Evolutionary conservation across 1,140 invertebrate species (phyloP).

Genomic region (Aphidius gifuensis): DNA sequence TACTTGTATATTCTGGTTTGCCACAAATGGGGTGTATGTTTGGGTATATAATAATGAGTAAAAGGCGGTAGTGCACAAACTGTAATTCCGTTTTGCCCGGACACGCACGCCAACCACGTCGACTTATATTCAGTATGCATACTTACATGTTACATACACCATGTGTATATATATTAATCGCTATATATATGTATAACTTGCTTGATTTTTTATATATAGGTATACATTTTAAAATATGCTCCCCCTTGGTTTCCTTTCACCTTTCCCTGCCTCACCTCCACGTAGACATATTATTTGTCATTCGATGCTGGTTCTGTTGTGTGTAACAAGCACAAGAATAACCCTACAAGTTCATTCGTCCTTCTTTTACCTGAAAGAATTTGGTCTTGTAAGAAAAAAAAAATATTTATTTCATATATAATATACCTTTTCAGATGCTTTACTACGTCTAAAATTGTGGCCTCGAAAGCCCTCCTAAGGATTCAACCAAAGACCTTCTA

Average conservation of each 20-base stretch:
- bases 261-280: slow-evolving; percentile 41
- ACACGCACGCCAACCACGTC: no score
- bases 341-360: slow-evolving; percentile 23
- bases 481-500: neutral
- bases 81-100: no score
- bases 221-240: neutral
- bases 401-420: slow-evolving; percentile 25
- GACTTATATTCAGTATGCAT: no score
- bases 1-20: no score
- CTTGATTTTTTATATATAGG: no score
- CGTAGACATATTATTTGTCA: slow-evolving; percentile 41
- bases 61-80: no score
- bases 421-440: slow-evolving; percentile 31
- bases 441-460: slow-evolving; percentile 30
- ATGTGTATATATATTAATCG: no score
- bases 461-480: slow-evolving; percentile 33
- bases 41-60: no score
- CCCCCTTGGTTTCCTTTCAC: slow-evolving; percentile 37
- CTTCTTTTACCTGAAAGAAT: slow-evolving; percentile 47
- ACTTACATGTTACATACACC: no score
- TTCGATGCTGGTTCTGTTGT: slow-evolving; percentile 37
- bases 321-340: neutral
- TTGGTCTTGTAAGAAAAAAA: slow-evolving; percentile 19
- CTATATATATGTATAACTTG: no score
- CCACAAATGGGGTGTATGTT: no score